Evolutionary conservation across 2,797 vertebrate species (phyloP).

Genomic region (Phrynocephalus forsythii): DNA sequence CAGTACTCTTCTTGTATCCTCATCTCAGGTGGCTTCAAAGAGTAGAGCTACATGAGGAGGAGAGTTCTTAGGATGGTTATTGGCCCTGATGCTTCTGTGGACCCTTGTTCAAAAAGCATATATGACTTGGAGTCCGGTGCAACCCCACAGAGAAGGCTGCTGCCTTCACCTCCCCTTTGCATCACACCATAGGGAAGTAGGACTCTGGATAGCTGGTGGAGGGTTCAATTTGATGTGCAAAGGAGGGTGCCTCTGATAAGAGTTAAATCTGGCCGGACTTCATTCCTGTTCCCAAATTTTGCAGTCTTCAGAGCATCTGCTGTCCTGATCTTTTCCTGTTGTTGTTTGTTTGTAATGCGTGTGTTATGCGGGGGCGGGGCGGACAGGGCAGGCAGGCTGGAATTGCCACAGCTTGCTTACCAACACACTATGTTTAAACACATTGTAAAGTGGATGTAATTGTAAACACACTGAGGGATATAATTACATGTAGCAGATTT

Average conservation of each 20-base stretch:
- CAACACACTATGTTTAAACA: slow-evolving; percentile 80
- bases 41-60: not conserved
- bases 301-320: slow-evolving; percentile 71
- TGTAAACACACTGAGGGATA: slow-evolving; percentile 84
- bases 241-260: not conserved
- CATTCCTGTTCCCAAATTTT: slow-evolving; percentile 63
- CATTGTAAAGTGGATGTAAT: slow-evolving; percentile 82
- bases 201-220: not conserved
- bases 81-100: not conserved
- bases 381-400: slow-evolving; percentile 10
- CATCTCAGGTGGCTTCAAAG: not conserved
- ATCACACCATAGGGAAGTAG: not conserved
- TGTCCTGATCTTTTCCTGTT: slow-evolving; percentile 60
- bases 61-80: not conserved
- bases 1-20: not conserved
- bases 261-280: slow-evolving; percentile 41
- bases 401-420: slow-evolving; percentile 77
- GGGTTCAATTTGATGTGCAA: not conserved
- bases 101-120: not conserved
- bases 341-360: slow-evolving; percentile 69
- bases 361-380: slow-evolving; percentile 38
- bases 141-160: not conserved
- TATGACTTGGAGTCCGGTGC: not conserved
- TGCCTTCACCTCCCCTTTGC: not conserved
- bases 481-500: slow-evolving; percentile 85